A percentile compares a stretch with the other conserved stretches of the same genome.
These are phyloP conservation scores for Drosophila kanekoi DNA, from an alignment of 2,888 invertebrate genomes.

Conservation along the genomic window DNA sequence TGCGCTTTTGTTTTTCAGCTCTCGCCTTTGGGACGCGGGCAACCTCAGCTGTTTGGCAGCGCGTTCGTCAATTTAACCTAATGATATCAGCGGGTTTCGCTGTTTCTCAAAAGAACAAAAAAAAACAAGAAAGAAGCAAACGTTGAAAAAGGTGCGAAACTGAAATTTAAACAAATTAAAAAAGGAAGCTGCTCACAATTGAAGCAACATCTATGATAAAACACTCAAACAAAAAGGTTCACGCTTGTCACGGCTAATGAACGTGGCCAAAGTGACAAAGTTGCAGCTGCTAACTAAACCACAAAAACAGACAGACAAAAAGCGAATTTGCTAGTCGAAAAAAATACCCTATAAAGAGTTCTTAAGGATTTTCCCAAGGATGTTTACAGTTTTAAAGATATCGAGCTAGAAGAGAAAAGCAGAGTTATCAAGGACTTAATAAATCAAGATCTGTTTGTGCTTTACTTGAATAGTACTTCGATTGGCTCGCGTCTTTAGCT, in stretches of 20 bases:
- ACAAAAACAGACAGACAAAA: slow-evolving; percentile 9
- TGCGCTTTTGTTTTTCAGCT: slow-evolving; percentile 61
- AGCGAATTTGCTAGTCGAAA: neutral
- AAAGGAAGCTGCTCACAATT: slow-evolving; percentile 56
- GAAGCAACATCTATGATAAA: slow-evolving; percentile 43
- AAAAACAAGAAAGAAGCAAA: slow-evolving; percentile 1
- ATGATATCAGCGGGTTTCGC: slow-evolving; percentile 64
- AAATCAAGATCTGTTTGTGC: too few species aligned
- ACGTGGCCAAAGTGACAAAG: slow-evolving; percentile 62
- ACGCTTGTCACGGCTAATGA: slow-evolving; percentile 69
- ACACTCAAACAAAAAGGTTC: slow-evolving; percentile 45
- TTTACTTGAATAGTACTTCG: too few species aligned
- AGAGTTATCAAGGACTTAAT: too few species aligned
- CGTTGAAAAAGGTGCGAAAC: slow-evolving; percentile 71
- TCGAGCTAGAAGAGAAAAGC: too few species aligned
- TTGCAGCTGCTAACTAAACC: slow-evolving; percentile 50
- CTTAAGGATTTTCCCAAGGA: neutral
- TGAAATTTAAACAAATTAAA: slow-evolving; percentile 80
- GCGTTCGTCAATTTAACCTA: slow-evolving; percentile 75
- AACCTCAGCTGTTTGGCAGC: slow-evolving; percentile 74
- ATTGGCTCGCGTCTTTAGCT: too few species aligned
- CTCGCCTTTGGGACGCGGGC: slow-evolving; percentile 35
- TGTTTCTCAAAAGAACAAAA: slow-evolving; percentile 1
- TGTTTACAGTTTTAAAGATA: too few species aligned
- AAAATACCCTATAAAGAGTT: neutral